Evolutionary conservation across 2,797 vertebrate genomes (phyloP), one percentile per base, ranked within the genome.

Genomic region (Hippoglossus hippoglossus): DNA sequence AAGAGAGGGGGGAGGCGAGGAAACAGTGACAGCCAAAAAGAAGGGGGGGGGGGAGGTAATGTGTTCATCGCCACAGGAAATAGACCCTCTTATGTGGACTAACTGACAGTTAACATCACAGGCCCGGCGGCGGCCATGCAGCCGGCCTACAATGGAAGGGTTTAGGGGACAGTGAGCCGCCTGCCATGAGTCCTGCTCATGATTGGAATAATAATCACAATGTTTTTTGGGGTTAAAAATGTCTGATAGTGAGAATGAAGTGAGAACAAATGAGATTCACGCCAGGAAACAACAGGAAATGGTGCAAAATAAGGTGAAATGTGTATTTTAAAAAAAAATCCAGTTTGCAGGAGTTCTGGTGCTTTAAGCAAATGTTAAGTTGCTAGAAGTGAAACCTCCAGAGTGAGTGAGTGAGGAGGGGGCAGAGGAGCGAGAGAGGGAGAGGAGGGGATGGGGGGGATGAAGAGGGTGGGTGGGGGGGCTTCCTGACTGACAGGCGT

Each of bases 401-500:
- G 56, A 72, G 78, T 71, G 73, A 82, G 77, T 59, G 63, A 72
- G 28, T 55, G 47, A 69, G 73, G 60, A 63, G 47, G 19, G 56
- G 41, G 41, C 41, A 44, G 41, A 44, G 41, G 41, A 44, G 41
- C 4, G 15, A 44, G 41, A 18, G 41, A 44, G 41, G 5, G 16
- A 18, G 41, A 44, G 41, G 53, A 67, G 46, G 54, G 8, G 39
- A 53, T 46, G 52, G 18, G 15, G 73, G 11, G 15, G 51, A 15
- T 9, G 51, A 21, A 19, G 52, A 56, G 59, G 70, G 79, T 69
- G 73, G 79, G 77, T 59, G 41, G 26, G 36, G 18, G 28, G 57
- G 84, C 66, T 73, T 77, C 70, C 66, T 93, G 93, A 94, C 68
- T 91, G 92, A 93, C 93, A 91, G 73, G 44, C 56, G 21, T 26